A percentile compares a stretch with the other conserved stretches of the same genome.
phyloP scores from a whole-genome alignment of 1,140 invertebrate genomes.

The Saxidomus purpurata region DNA sequence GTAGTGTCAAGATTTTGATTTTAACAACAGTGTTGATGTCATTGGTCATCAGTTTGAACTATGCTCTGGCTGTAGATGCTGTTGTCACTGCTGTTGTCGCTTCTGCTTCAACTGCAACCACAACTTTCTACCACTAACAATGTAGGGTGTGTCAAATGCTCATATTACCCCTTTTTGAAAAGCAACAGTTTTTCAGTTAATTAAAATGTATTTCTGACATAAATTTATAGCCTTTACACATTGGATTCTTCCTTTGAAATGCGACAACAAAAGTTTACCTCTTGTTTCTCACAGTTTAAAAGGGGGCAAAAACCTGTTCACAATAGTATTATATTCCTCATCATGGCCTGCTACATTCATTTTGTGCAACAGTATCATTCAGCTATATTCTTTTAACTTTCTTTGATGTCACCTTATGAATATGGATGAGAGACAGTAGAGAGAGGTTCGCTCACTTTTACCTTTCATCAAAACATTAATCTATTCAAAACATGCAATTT shows the following conservation, averaged over 20 bases:
- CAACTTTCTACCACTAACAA: too few relatives aligned
- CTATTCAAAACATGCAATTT: constrained; percentile 6
- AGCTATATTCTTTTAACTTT: not conserved
- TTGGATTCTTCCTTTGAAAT: not conserved
- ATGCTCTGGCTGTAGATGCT: too few relatives aligned
- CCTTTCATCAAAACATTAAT: not conserved
- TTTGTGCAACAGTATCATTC: constrained; percentile 26
- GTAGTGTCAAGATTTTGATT: too few relatives aligned
- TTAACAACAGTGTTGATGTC: too few relatives aligned
- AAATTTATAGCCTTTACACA: too few relatives aligned
- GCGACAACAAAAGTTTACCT: not conserved
- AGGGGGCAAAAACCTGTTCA: not conserved
- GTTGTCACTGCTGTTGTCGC: too few relatives aligned
- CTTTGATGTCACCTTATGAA: constrained; percentile 39
- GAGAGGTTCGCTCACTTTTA: not conserved
- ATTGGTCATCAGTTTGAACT: too few relatives aligned
- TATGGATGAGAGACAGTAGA: constrained; percentile 16
- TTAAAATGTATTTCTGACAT: too few relatives aligned
- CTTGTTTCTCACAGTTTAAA: constrained; percentile 24
- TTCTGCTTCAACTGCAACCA: too few relatives aligned
- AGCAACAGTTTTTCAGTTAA: too few relatives aligned
- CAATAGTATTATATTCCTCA: constrained; percentile 3
- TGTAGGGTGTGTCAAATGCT: too few relatives aligned
- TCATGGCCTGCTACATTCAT: constrained; percentile 26
- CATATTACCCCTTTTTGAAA: too few relatives aligned